These are phyloP conservation scores for Platerodrilus igneus DNA, from an alignment of 2,888 invertebrate genomes.

Conservation along the genomic window DNA sequence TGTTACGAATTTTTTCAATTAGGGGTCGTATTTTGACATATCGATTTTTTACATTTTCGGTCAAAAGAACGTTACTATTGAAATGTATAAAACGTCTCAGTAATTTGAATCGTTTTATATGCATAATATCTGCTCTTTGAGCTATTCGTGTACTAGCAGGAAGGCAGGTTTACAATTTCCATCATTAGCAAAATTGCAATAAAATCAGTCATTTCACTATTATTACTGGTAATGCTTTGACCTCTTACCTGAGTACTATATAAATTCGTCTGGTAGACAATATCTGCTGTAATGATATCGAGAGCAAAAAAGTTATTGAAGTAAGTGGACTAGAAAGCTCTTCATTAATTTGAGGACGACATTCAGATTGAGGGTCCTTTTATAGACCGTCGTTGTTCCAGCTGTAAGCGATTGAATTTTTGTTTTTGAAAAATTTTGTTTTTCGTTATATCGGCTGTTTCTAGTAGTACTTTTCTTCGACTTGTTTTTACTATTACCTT, in stretches of 20 bases:
- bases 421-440: too few species aligned
- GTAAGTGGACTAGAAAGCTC: too few species aligned
- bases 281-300: conserved; percentile 10
- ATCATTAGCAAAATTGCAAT: conserved; percentile 17
- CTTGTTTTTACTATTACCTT: too few species aligned
- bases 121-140: conserved; percentile 18
- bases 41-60: conserved; percentile 12
- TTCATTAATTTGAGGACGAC: too few species aligned
- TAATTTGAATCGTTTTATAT: conserved; percentile 24
- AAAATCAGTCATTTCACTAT: conserved; percentile 13
- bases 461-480: too few species aligned
- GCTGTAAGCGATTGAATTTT: too few species aligned
- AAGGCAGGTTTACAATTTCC: conserved; percentile 19
- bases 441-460: too few species aligned
- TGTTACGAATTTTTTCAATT: conserved; percentile 7
- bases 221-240: conserved; percentile 5
- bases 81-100: conserved; percentile 20
- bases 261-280: conserved; percentile 17
- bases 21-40: conserved; percentile 13
- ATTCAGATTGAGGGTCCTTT: too few species aligned
- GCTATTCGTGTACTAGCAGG: conserved; percentile 6
- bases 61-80: conserved; percentile 16
- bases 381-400: too few species aligned
- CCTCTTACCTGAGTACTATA: conserved; percentile 15
- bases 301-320: conserved; percentile 13